A percentile compares a stretch with the other conserved stretches of the same genome.
Evolutionary conservation across 2,113 vertebrate species (phyloP).

Genomic region (Boleophthalmus pectinirostris): DNA sequence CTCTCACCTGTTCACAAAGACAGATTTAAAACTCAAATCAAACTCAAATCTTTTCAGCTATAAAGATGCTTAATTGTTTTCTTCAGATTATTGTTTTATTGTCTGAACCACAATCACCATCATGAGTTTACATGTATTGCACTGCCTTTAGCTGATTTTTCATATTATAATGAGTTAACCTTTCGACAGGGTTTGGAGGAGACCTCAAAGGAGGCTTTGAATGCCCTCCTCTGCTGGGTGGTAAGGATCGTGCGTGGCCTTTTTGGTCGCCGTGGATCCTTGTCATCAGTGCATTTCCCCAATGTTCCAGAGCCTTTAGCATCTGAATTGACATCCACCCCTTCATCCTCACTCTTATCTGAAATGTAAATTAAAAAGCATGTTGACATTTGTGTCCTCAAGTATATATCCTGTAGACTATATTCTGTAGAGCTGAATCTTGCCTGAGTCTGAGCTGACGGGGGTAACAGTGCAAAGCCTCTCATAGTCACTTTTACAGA

Average conservation of each 20-base stretch:
- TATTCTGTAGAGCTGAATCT: slow-evolving; percentile 15
- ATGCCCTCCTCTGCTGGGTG: slow-evolving; percentile 89
- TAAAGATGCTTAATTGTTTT: neutral
- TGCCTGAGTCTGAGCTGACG: slow-evolving; percentile 89
- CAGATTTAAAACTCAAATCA: neutral
- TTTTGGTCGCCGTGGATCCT: slow-evolving; percentile 86
- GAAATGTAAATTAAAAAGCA: slow-evolving; percentile 18
- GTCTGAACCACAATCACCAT: neutral
- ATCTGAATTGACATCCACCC: slow-evolving; percentile 82
- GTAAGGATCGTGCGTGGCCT: slow-evolving; percentile 92
- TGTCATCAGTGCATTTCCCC: slow-evolving; percentile 84
- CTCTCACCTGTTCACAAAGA: slow-evolving; percentile 82
- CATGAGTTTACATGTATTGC: neutral
- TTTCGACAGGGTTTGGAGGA: slow-evolving; percentile 95
- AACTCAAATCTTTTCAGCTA: neutral
- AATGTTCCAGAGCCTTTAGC: slow-evolving; percentile 65
- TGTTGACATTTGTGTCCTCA: neutral
- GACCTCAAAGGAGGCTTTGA: slow-evolving; percentile 95
- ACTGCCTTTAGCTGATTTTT: neutral
- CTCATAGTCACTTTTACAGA: slow-evolving; percentile 92
- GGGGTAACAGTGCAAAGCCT: slow-evolving; percentile 86
- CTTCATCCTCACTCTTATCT: slow-evolving; percentile 93
- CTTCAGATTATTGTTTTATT: neutral
- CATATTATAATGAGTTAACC: slow-evolving; percentile 68
- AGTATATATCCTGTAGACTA: neutral